A percentile compares a stretch with the other conserved stretches of the same genome.
These are phyloP conservation scores for Chloroceryle aenea DNA, from an alignment of 2,113 vertebrate species.

Conservation along the genomic window DNA sequence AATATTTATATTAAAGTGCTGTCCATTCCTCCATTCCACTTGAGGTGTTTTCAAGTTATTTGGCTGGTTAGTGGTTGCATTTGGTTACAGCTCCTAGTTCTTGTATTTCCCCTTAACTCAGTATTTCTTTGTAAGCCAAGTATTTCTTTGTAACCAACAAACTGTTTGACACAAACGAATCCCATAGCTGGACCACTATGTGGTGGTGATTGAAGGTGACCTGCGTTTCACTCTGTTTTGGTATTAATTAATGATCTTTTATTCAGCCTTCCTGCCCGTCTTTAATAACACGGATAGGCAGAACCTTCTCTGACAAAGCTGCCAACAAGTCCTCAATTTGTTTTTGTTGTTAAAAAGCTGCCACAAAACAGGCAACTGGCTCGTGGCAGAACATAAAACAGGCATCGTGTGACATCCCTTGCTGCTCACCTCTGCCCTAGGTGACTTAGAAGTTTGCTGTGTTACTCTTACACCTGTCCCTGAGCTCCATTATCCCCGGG, in stretches of 20 bases:
- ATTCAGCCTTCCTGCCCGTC: background rate
- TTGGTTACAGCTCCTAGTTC: background rate
- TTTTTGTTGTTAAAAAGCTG: background rate
- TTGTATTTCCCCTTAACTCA: background rate
- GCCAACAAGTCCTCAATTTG: background rate
- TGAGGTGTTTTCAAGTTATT: background rate
- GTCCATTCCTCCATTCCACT: background rate
- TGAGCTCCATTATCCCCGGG: background rate
- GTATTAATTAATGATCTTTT: slow-evolving; percentile 44
- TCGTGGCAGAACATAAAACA: background rate
- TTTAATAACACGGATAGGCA: background rate
- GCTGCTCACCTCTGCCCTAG: background rate
- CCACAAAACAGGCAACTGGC: background rate
- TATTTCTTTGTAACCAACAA: background rate
- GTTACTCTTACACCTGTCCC: background rate
- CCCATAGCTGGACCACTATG: background rate
- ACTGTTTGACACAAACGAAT: background rate
- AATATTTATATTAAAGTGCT: background rate
- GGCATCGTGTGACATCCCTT: background rate
- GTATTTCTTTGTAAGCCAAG: background rate
- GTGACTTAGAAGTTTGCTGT: background rate
- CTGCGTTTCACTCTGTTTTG: background rate
- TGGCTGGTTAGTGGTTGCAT: background rate
- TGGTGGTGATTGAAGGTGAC: slow-evolving; percentile 1
- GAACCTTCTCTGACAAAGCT: slow-evolving; percentile 8